A percentile compares a stretch with the other conserved stretches of the same genome.
These are phyloP conservation scores for Apistogramma diplotaenia DNA, from an alignment of 2,113 vertebrate genomes.

Conservation along the genomic window DNA sequence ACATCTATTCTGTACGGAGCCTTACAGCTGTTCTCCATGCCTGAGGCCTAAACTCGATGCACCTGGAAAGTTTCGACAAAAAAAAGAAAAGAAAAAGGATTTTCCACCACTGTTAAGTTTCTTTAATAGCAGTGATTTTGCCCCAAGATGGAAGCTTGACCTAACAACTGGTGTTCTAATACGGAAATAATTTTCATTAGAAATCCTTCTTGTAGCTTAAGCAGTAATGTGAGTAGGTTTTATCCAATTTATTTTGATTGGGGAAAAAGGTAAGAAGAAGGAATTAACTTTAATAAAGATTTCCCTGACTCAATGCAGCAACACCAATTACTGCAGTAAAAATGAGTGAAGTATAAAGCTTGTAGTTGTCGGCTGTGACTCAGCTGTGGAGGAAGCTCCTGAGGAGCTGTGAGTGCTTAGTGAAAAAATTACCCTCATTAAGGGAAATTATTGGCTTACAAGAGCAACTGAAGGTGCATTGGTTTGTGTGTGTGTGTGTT, in stretches of 20 bases:
- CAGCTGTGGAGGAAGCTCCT: constrained; percentile 35
- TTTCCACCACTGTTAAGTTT: not conserved
- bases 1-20: not conserved
- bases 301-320: constrained; percentile 29
- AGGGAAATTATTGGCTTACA: constrained; percentile 50
- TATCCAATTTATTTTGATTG: constrained; percentile 21
- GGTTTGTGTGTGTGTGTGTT: constrained; percentile 10
- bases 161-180: not conserved
- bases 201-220: constrained; percentile 6
- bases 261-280: constrained; percentile 28
- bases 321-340: constrained; percentile 41
- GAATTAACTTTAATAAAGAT: constrained; percentile 35
- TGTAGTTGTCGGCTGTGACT: constrained; percentile 44
- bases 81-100: not conserved
- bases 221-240: not conserved
- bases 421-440: constrained; percentile 59
- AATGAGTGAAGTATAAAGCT: constrained; percentile 39
- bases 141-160: not conserved
- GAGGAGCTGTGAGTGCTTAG: constrained; percentile 37
- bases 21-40: not conserved
- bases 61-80: not conserved
- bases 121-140: not conserved
- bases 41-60: not conserved
- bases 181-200: not conserved
- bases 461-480: constrained; percentile 43